Conservation (phyloP, 2,888 invertebrate genomes). For the Malthinus flaveolus region DNA sequence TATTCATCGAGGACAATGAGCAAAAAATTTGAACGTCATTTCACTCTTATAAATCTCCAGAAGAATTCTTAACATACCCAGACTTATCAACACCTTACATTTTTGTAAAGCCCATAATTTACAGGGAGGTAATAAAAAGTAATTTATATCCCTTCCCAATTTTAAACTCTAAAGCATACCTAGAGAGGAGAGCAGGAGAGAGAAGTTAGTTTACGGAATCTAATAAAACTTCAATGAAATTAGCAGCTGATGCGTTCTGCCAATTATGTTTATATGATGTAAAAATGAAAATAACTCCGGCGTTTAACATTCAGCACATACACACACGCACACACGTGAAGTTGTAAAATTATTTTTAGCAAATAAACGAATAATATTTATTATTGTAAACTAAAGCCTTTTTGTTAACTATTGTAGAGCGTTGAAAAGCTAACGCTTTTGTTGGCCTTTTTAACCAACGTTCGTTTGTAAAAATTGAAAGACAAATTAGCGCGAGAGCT, state of each 20-base stretch:
- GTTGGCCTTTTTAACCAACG: background rate
- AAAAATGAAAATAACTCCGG: background rate
- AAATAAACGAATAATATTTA: background rate
- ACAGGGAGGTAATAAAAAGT: too few relatives aligned
- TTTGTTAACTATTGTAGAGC: background rate
- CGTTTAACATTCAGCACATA: too few relatives aligned
- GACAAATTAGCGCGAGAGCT: background rate
- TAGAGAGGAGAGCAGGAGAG: too few relatives aligned
- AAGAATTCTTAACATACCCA: too few relatives aligned
- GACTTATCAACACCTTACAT: too few relatives aligned
- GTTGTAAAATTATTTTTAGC: constrained; percentile 1
- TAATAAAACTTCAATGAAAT: constrained; percentile 5
- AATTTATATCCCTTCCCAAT: too few relatives aligned
- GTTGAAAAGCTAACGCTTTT: constrained; percentile 1
- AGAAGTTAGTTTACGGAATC: background rate
- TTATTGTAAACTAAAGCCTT: background rate
- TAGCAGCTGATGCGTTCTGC: background rate
- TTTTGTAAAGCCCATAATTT: too few relatives aligned
- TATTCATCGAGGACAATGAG: too few relatives aligned
- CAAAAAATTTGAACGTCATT: too few relatives aligned
- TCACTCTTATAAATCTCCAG: too few relatives aligned
- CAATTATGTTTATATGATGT: background rate
- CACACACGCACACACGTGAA: background rate
- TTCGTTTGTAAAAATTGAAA: constrained; percentile 6
- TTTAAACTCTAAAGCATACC: too few relatives aligned